Conservation (phyloP, 2,113 vertebrate genomes). For the Tachysurus fulvidraco region DNA sequence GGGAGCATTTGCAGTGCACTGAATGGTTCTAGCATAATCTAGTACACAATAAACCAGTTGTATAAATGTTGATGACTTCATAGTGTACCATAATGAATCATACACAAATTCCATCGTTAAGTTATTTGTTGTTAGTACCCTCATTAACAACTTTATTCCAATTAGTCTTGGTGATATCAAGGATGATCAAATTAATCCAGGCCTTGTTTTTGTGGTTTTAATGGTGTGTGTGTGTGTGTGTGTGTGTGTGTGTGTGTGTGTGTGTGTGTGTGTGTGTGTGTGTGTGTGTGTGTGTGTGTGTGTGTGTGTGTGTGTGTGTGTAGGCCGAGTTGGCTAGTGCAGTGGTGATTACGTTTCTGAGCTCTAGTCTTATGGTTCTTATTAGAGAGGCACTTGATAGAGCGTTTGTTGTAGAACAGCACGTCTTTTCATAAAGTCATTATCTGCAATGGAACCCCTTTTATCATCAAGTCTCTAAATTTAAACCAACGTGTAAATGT, state of each 20-base stretch:
- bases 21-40: not conserved
- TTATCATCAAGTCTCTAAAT: constrained; percentile 71
- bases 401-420: constrained; percentile 64
- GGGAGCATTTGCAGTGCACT: not conserved
- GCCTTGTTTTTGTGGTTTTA: constrained; percentile 4
- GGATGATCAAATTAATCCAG: not conserved
- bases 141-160: not conserved
- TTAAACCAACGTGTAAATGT: constrained; percentile 77
- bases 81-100: not conserved
- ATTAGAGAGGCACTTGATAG: constrained; percentile 72
- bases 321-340: constrained; percentile 1
- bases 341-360: constrained; percentile 35
- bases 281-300: constrained; percentile 61
- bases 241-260: not conserved
- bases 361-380: constrained; percentile 63
- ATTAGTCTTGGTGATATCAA: not conserved
- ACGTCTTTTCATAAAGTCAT: constrained; percentile 71
- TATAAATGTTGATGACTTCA: not conserved
- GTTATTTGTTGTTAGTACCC: not conserved
- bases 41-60: not conserved
- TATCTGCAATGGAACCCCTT: constrained; percentile 69
- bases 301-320: constrained; percentile 55
- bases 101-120: not conserved
- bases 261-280: constrained; percentile 20
- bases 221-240: constrained; percentile 49